A percentile compares a stretch with the other conserved stretches of the same genome.
Conservation (phyloP, 2,113 vertebrate genomes). For the Desmodus rotundus region DNA sequence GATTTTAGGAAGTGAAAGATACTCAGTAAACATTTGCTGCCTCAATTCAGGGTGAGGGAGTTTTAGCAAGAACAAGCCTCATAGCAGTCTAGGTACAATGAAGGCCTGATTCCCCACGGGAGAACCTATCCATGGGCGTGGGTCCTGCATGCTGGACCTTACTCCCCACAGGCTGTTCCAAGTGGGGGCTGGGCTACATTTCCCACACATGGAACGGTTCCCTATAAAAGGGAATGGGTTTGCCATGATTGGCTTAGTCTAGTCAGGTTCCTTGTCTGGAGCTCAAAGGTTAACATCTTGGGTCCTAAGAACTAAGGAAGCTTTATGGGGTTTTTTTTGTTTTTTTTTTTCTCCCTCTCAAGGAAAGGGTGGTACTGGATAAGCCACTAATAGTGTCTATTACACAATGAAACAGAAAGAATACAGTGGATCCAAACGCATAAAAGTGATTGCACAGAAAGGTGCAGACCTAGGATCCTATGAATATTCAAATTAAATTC, state of each 20-base stretch:
- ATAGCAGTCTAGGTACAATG: too few relatives aligned
- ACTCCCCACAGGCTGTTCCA: too few relatives aligned
- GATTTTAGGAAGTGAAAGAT: too few relatives aligned
- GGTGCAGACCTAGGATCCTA: background rate
- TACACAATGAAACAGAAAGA: background rate
- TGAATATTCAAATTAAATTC: background rate
- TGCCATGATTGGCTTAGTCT: background rate
- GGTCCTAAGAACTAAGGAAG: background rate
- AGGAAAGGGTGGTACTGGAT: background rate
- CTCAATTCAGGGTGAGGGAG: too few relatives aligned
- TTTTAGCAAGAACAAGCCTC: too few relatives aligned
- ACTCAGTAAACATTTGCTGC: too few relatives aligned
- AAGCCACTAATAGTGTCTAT: background rate
- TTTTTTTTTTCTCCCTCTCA: too few relatives aligned
- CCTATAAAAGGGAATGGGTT: background rate
- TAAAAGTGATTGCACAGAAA: background rate
- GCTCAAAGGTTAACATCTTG: background rate
- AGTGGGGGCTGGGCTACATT: too few relatives aligned
- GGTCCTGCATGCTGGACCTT: too few relatives aligned
- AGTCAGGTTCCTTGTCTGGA: background rate
- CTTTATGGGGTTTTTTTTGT: background rate
- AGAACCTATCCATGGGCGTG: too few relatives aligned
- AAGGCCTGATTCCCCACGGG: too few relatives aligned
- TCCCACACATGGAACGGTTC: too few relatives aligned
- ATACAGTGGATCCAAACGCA: background rate